Evolutionary conservation across 2,797 vertebrate genomes (phyloP), one percentile per base, ranked within the genome.

Genomic region (Cyprinodon diabolis): DNA sequence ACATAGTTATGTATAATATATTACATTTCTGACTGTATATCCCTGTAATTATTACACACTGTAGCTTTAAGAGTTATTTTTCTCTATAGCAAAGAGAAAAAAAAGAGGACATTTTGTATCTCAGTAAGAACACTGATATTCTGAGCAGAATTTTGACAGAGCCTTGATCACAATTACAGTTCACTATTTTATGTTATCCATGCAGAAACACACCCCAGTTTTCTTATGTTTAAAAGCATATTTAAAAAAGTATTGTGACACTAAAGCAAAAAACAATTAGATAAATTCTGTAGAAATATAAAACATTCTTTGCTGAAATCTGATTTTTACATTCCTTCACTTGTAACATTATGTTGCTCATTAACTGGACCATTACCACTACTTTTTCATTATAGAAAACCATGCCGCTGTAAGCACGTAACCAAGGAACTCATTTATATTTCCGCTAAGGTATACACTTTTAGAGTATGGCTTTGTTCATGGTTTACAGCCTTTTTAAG

Each of bases 381-480:
- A 90, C 78, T 76, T 80, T 69, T 76, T 74, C 74, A 87, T 87
- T 90, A 87, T 68, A 79, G 77, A 84, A 84, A 90, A 78, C 67
- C 69, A 74, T 76, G 82, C 84, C 83, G 91, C 84, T 75, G 84
- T 86, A 86, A 78, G 84, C 75, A 78, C 80, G 82, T 78, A 83
- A 89, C 86, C 79, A 83, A 86, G 81, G 6, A 86, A 84, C 88
- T 93, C 85, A 89, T 92, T 91, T 90, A 90, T 82, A 91, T 90
- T 93, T 93, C 86, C 92, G 90, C 90, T 60, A 88, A 84, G 89
- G 78, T 88, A 75, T 74, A 90, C 86, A 85, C 81, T 87, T 91
- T 89, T 77, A 85, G 66, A 21, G 55, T 76, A 76, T 80, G 55
- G 60, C 56, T 1, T 55, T 74, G 73, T 69, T 70, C 79, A 80